phyloP scores from a whole-genome alignment of 1,140 invertebrate genomes.

The Musca domestica region DNA sequence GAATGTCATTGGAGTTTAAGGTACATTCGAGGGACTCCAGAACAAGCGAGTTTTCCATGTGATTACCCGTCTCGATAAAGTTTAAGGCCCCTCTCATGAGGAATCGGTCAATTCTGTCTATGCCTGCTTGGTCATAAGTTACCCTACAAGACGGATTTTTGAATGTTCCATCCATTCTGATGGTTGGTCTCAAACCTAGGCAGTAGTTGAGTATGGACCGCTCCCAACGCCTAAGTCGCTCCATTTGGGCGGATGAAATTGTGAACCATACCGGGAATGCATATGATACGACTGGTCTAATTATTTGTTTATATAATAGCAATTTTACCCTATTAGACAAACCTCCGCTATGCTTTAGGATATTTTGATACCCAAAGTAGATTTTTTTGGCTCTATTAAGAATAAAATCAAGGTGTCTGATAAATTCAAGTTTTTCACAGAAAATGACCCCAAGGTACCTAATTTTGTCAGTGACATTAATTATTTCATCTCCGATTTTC shows the following conservation, averaged over 20 bases:
- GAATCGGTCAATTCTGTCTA: too few species aligned
- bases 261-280: too few species aligned
- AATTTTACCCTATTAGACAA: too few species aligned
- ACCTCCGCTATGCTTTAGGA: too few species aligned
- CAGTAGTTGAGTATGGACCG: not conserved
- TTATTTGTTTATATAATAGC: too few species aligned
- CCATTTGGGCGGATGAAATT: not conserved
- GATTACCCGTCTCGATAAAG: not conserved
- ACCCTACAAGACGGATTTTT: not conserved
- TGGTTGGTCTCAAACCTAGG: too few species aligned
- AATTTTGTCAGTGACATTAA: not conserved
- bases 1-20: not conserved
- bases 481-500: not conserved
- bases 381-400: not conserved
- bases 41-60: not conserved
- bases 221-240: not conserved
- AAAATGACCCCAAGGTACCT: not conserved
- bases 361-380: not conserved
- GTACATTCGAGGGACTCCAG: not conserved
- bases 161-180: not conserved
- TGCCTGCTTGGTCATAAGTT: not conserved
- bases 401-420: not conserved
- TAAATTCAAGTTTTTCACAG: not conserved
- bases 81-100: too few species aligned
- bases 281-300: too few species aligned